Evolutionary conservation across 2,888 invertebrate species (phyloP).

Genomic region (Netelia fuscicornis): DNA sequence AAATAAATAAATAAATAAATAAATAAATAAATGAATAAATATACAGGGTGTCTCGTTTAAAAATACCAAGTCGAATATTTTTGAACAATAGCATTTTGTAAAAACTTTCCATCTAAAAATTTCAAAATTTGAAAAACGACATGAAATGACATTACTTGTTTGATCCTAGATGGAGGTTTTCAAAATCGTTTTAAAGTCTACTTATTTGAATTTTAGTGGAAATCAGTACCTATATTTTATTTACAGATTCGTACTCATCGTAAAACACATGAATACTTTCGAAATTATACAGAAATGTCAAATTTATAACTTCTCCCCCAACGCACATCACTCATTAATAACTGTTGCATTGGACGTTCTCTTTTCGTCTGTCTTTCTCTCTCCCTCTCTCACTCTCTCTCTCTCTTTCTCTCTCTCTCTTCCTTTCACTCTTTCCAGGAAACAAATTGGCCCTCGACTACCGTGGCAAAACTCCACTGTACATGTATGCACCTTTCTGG

Average conservation of each 20-base stretch:
- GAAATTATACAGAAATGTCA: not conserved
- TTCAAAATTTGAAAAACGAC: too few relatives aligned
- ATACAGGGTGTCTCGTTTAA: too few relatives aligned
- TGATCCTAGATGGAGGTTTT: too few relatives aligned
- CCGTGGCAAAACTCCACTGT: slow-evolving; percentile 40
- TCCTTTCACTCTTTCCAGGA: slow-evolving; percentile 7
- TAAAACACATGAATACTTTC: not conserved
- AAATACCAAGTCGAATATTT: too few relatives aligned
- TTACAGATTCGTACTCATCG: not conserved
- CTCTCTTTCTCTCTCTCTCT: slow-evolving; percentile 7
- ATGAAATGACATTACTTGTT: too few relatives aligned
- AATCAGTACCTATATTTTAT: not conserved
- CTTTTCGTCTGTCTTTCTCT: not conserved
- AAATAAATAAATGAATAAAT: too few relatives aligned
- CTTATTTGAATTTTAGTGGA: not conserved
- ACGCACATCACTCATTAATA: slow-evolving; percentile 4
- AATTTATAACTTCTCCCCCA: not conserved
- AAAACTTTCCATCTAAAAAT: too few relatives aligned
- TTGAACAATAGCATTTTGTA: too few relatives aligned
- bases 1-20: too few relatives aligned
- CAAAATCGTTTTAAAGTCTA: too few relatives aligned
- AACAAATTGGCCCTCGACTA: slow-evolving; percentile 48
- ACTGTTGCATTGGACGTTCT: not conserved
- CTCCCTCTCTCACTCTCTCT: slow-evolving; percentile 13
- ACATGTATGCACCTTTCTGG: slow-evolving; percentile 39